A percentile compares a stretch with the other conserved stretches of the same genome.
phyloP scores from a whole-genome alignment of 1,140 invertebrate genomes.

The Adelges cooleyi region DNA sequence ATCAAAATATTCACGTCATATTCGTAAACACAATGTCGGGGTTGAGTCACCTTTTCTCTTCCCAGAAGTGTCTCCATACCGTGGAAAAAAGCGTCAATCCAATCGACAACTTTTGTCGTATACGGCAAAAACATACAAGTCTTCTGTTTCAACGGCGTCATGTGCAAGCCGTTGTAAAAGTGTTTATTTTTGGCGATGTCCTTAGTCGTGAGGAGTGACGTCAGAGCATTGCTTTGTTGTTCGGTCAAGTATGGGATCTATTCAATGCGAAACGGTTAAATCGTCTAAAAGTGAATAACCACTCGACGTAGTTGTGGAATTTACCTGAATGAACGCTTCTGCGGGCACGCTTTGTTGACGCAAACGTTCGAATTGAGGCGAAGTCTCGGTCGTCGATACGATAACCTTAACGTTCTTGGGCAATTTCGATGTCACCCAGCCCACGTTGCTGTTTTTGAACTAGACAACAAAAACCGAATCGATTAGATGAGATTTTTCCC shows the following conservation, averaged over 20 bases:
- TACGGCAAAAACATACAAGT: too few species aligned
- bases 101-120: neutral
- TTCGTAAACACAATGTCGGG: too few species aligned
- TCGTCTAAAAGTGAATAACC: too few species aligned
- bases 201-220: too few species aligned
- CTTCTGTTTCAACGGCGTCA: neutral
- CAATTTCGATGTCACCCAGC: conserved; percentile 55
- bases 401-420: conserved; percentile 59
- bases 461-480: conserved; percentile 32
- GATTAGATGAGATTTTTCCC: too few species aligned
- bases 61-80: neutral
- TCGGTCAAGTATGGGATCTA: neutral
- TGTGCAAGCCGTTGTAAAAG: too few species aligned
- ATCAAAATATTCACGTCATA: neutral
- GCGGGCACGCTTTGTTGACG: conserved; percentile 38
- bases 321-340: conserved; percentile 37
- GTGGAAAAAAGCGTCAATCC: conserved; percentile 3
- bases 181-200: too few species aligned
- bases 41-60: neutral
- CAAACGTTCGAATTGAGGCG: conserved; percentile 40
- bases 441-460: conserved; percentile 38
- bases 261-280: neutral
- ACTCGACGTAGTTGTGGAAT: neutral
- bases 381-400: conserved; percentile 51
- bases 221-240: neutral